A percentile compares a stretch with the other conserved stretches of the same genome.
Conservation (phyloP, 1,140 invertebrate species). For the Drosophila cardini region DNA sequence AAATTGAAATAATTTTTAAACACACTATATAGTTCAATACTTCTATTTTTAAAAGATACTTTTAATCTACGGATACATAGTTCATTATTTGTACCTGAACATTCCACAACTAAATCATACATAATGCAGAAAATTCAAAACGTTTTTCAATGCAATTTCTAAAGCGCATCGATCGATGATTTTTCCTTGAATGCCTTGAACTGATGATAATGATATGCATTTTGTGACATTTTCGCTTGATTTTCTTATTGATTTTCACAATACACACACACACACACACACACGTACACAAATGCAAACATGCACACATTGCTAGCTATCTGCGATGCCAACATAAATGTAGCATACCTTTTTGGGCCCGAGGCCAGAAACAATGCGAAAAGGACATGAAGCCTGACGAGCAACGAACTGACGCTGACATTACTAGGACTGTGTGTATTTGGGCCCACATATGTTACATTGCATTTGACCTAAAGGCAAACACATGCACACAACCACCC, state of each 20-base stretch:
- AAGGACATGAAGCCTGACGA: constrained; percentile 1
- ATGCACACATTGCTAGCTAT: background rate
- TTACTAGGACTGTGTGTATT: background rate
- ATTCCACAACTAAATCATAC: too few species aligned
- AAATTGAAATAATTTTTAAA: too few species aligned
- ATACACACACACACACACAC: constrained; percentile 12
- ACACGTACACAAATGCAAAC: constrained; percentile 14
- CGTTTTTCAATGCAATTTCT: constrained; percentile 13
- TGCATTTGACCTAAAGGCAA: constrained; percentile 35
- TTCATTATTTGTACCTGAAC: too few species aligned
- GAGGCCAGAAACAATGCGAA: constrained; percentile 45
- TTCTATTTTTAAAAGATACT: too few species aligned
- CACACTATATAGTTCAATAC: too few species aligned
- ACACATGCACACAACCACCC: constrained; percentile 18
- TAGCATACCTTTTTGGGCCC: constrained; percentile 69
- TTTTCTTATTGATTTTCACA: constrained; percentile 58
- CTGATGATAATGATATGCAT: constrained; percentile 51
- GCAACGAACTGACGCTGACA: background rate
- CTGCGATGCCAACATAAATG: constrained; percentile 47
- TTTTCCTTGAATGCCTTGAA: constrained; percentile 17
- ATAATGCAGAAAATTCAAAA: background rate
- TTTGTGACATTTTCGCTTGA: constrained; percentile 62
- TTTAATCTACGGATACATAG: too few species aligned
- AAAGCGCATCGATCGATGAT: constrained; percentile 22
- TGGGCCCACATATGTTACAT: constrained; percentile 33